These are phyloP conservation scores for Hirtodrosophila trivittata DNA, from an alignment of 2,888 invertebrate species.

Conservation along the genomic window DNA sequence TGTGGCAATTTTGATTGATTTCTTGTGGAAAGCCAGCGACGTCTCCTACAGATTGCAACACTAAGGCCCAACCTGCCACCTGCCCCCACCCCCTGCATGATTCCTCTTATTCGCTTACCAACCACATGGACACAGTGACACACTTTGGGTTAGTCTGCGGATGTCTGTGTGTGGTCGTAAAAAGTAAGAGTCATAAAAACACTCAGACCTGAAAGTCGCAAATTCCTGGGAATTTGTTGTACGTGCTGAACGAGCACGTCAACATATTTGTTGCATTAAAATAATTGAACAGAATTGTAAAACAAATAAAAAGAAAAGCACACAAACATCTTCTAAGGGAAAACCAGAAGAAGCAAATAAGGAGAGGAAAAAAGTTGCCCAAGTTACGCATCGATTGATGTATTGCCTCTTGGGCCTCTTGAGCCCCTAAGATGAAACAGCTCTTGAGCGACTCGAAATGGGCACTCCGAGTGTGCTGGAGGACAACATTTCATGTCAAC, in stretches of 20 bases:
- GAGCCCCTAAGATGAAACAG: constrained; percentile 8
- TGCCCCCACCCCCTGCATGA: constrained; percentile 6
- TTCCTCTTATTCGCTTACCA: neutral
- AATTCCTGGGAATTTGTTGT: constrained; percentile 34
- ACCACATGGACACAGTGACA: constrained; percentile 49
- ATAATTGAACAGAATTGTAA: constrained; percentile 74
- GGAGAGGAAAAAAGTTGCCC: constrained; percentile 6
- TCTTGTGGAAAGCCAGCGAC: constrained; percentile 75
- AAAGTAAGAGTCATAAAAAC: constrained; percentile 70
- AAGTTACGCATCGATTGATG: constrained; percentile 47
- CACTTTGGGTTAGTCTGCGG: constrained; percentile 35
- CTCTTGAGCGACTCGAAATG: constrained; percentile 46
- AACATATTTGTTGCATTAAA: constrained; percentile 77
- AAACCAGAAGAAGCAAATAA: neutral
- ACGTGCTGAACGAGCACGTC: constrained; percentile 46
- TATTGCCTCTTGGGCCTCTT: constrained; percentile 32
- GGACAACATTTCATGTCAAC: constrained; percentile 14
- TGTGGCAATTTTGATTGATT: constrained; percentile 74
- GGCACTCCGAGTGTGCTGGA: constrained; percentile 18
- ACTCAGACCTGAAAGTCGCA: constrained; percentile 40
- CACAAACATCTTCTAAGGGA: neutral
- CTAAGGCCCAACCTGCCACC: neutral
- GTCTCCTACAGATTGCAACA: constrained; percentile 35
- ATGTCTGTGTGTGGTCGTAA: constrained; percentile 40
- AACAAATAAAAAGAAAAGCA: constrained; percentile 56